Evolutionary conservation across 2,113 vertebrate species (phyloP).

Genomic region (Prunella fulvescens): DNA sequence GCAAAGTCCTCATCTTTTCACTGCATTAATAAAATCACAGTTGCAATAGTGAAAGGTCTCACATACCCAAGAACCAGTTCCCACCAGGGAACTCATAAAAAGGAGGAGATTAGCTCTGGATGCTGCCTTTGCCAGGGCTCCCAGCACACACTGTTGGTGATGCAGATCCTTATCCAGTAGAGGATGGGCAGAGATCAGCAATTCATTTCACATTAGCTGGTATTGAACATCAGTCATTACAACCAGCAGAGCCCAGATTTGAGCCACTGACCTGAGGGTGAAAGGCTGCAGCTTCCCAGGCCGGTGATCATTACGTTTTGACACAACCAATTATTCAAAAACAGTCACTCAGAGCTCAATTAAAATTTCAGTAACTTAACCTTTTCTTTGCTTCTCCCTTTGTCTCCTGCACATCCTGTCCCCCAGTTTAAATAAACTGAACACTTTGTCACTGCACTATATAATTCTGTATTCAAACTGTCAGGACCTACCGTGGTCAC

Average conservation of each 20-base stretch:
- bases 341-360: conserved; percentile 55
- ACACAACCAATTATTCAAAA: conserved; percentile 63
- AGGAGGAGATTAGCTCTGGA: background rate
- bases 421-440: background rate
- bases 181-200: conserved; percentile 19
- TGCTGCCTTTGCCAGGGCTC: background rate
- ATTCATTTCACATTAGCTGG: conserved; percentile 35
- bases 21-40: background rate
- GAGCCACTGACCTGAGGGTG: conserved; percentile 44
- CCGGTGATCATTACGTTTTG: conserved; percentile 29
- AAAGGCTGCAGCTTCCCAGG: conserved; percentile 55
- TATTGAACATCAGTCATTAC: conserved; percentile 45
- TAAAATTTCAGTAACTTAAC: conserved; percentile 56
- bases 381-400: background rate
- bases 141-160: background rate
- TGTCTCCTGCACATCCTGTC: background rate
- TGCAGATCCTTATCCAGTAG: background rate
- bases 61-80: background rate
- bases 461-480: background rate
- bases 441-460: background rate
- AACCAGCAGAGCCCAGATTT: conserved; percentile 19
- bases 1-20: background rate
- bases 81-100: background rate
- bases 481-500: background rate
- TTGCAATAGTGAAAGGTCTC: background rate